Percentiles rank a stretch among this genome's conserved stretches.
These are phyloP conservation scores for Gila orcuttii DNA, from an alignment of 2,113 vertebrate genomes.

Conservation along the genomic window DNA sequence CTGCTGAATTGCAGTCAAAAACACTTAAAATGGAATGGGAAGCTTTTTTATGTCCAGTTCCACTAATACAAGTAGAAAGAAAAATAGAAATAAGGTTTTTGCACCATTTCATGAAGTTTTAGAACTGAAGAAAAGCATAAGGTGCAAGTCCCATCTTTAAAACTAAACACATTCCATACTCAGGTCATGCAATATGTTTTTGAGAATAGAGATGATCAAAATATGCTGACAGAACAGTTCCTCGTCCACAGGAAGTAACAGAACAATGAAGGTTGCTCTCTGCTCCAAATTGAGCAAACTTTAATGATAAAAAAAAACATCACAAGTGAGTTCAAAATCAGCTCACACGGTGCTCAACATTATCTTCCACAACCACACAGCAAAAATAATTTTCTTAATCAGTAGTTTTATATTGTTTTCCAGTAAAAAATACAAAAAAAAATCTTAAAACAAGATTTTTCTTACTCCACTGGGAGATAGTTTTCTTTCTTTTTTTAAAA, in stretches of 20 bases:
- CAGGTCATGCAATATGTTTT: neutral
- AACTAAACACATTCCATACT: conserved; percentile 7
- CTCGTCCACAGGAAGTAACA: conserved; percentile 11
- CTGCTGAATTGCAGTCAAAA: neutral
- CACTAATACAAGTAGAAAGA: neutral
- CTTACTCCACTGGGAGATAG: neutral
- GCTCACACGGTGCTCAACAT: neutral
- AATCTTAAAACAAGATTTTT: neutral
- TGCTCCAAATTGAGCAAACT: neutral
- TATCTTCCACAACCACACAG: neutral
- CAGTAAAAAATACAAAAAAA: neutral
- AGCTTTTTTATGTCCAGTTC: neutral
- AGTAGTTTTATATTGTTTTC: neutral
- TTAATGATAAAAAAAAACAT: conserved; percentile 2
- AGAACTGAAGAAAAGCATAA: neutral
- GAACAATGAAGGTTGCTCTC: conserved; percentile 17
- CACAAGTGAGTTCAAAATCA: neutral
- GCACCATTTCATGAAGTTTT: neutral
- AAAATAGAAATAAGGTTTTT: neutral
- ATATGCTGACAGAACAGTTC: conserved; percentile 18
- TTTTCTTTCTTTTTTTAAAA: neutral
- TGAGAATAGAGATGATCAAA: conserved; percentile 3
- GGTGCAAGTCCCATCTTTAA: neutral
- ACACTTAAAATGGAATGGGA: neutral
- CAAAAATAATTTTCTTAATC: neutral